phyloP scores from a whole-genome alignment of 2,113 vertebrate genomes.

The Istiophorus platypterus region DNA sequence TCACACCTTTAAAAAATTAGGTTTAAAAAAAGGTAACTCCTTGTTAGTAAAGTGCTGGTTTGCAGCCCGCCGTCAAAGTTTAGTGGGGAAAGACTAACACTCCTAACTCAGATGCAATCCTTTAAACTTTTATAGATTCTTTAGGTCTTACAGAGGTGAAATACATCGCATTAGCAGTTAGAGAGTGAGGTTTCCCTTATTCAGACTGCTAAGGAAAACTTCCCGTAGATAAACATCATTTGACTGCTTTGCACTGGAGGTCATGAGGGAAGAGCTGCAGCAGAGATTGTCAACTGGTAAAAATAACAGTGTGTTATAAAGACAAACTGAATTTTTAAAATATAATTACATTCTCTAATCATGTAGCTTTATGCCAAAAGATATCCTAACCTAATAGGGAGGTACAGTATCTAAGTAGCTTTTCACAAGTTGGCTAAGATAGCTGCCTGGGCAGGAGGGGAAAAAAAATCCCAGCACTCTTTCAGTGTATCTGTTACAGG shows the following conservation, averaged over 20 bases:
- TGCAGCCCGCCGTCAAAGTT: not conserved
- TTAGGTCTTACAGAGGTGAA: not conserved
- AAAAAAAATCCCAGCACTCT: not conserved
- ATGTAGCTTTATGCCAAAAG: not conserved
- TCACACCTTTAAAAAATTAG: not conserved
- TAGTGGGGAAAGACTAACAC: not conserved
- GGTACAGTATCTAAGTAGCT: not conserved
- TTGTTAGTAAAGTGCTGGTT: not conserved
- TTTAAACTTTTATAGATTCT: not conserved
- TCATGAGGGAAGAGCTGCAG: not conserved
- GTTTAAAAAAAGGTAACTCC: not conserved
- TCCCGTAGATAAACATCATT: not conserved
- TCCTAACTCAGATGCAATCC: not conserved
- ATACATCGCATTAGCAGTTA: not conserved
- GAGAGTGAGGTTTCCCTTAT: not conserved
- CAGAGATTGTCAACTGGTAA: not conserved
- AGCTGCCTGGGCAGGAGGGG: not conserved
- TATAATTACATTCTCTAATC: not conserved
- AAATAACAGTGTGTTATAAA: not conserved
- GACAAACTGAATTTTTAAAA: not conserved
- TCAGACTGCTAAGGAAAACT: not conserved
- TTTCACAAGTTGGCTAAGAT: not conserved
- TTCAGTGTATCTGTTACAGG: constrained; percentile 23
- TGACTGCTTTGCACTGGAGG: not conserved
- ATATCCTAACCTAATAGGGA: not conserved